These are phyloP conservation scores for Camponotus fellah DNA, from an alignment of 2,888 invertebrate genomes.

Conservation along the genomic window DNA sequence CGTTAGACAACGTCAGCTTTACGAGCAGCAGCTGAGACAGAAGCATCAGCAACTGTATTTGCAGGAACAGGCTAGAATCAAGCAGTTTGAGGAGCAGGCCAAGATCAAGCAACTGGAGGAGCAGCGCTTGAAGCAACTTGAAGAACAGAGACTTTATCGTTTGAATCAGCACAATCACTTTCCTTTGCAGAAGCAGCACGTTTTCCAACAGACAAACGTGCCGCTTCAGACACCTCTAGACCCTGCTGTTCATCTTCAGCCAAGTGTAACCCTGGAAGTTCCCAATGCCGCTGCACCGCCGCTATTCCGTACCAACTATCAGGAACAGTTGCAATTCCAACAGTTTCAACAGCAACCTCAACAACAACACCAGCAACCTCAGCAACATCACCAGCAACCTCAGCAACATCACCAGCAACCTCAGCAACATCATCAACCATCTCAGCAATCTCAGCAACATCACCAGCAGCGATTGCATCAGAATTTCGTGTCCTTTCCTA, in stretches of 20 bases:
- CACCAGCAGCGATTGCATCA: conserved; percentile 82
- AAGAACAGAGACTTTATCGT: conserved; percentile 85
- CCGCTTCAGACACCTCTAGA: conserved; percentile 72
- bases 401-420: conserved; percentile 81
- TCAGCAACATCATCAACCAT: conserved; percentile 68
- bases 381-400: conserved; percentile 80
- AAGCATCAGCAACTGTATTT: conserved; percentile 82
- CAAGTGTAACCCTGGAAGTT: conserved; percentile 81
- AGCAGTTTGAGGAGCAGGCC: conserved; percentile 78
- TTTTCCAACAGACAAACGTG: conserved; percentile 75
- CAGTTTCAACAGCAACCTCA: conserved; percentile 78
- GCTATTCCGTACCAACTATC: conserved; percentile 77
- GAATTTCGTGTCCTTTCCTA: conserved; percentile 77
- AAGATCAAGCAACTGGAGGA: conserved; percentile 77
- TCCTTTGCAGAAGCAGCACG: conserved; percentile 69
- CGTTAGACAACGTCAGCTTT: conserved; percentile 89
- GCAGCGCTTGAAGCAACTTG: conserved; percentile 79
- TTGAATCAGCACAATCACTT: conserved; percentile 78
- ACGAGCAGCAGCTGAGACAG: conserved; percentile 86
- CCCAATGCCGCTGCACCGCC: conserved; percentile 77
- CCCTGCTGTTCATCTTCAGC: conserved; percentile 78
- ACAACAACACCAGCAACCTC: conserved; percentile 76
- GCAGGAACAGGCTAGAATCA: conserved; percentile 80
- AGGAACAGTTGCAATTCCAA: conserved; percentile 69
- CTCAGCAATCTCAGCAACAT: conserved; percentile 78